Base-by-base conservation (phyloP, 1,140 invertebrate species). In the Drosophila serrata region DNA sequence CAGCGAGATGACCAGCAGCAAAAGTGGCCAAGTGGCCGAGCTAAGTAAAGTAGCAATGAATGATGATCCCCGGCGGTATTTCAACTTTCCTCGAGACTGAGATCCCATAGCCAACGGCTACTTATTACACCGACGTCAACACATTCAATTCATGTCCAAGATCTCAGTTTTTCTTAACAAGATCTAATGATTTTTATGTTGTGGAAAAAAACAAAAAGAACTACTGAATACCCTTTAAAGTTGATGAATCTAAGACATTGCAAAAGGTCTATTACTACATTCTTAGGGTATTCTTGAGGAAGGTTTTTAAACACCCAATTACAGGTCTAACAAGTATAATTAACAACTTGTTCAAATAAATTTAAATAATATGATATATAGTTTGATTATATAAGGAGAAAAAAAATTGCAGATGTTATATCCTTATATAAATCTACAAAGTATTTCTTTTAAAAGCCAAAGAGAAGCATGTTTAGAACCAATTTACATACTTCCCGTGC, bases 21-120 rank as follows among this genome's bases (percentile, higher is more conserved):
- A 27, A 49, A 49, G 48, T 58, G 60, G 45, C 58, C 60, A 45
- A 55, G 55, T 55, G 45, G 60, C 48, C 48, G 65, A 57, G 60
- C 61, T 59, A 90, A 85, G 86, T 85, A 90, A 90, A 90, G 85
- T 90, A 85, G 81, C 85, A 85, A 85, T 85, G 75, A 85, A 37
- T 55, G 51, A 55, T 55, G 51, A 55, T 55, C 84, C 81, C 57
- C 59, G 64, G 69, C 68, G 73, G 68, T 77, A 72, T 77, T 79
- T 70, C 79, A 65, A 65, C 65, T 87, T 87, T 87, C 82, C 55
- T 80, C 72, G 6, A 24, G 17, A 9, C 37, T 12, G 37, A 62
- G 49, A 51, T 24, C 37, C 58, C 45, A 35, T 17, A 12, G 43
- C 59, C 75, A 75, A 62, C 73, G 81, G 74, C 74, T 70, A 85